Base-by-base conservation (phyloP, 2,888 invertebrate genomes). In the Cantharis lateralis region DNA sequence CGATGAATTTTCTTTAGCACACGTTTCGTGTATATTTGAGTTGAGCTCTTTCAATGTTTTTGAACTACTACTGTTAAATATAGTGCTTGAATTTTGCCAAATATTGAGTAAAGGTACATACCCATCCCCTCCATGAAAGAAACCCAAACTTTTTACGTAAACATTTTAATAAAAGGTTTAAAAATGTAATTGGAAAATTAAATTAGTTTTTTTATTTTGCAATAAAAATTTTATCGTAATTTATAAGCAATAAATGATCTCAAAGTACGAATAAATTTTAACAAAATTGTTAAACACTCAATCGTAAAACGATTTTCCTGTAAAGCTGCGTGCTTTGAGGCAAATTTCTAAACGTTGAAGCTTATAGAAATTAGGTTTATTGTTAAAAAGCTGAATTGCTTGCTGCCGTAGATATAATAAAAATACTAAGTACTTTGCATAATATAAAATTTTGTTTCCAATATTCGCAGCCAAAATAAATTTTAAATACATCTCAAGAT, bases 271-370 rank as follows among this genome's bases (percentile, higher is more conserved):
- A 66, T 66, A 66, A 66, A 66, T 66, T 66, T 66, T 11, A 24
- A 13, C n/a, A 71, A 72, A 64, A 72, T 72, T 63, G 72, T 18
- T 18, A 28, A 63, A 28, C 63, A 26, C 72, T 66, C 28, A 72
- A 72, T 64, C 64, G 64, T 64, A 72, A 72, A 72, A 72, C 72
- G 72, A 72, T 72, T 72, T 72, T 66, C 72, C 72, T 72, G 72
- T 72, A 72, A 48, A 16, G 64, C 62, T 63, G 20, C 16, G 28
- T 63, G 72, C 72, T 66, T 32, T 66, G 16, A 72, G 64, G 72
- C 64, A 72, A 72, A 64, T 72, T 64, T 32, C 11, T 9, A 15
- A 48, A 20, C 26, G 26, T 26, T 62, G 26, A 63, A 71, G 71
- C 64, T 72, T 66, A 72, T n/a, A 71, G 66, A 64, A 66, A 72